Percentiles rank a stretch among this genome's conserved stretches.
These are phyloP conservation scores for Sphaerophoria rueppellii DNA, from an alignment of 2,888 invertebrate genomes.

Conservation along the genomic window DNA sequence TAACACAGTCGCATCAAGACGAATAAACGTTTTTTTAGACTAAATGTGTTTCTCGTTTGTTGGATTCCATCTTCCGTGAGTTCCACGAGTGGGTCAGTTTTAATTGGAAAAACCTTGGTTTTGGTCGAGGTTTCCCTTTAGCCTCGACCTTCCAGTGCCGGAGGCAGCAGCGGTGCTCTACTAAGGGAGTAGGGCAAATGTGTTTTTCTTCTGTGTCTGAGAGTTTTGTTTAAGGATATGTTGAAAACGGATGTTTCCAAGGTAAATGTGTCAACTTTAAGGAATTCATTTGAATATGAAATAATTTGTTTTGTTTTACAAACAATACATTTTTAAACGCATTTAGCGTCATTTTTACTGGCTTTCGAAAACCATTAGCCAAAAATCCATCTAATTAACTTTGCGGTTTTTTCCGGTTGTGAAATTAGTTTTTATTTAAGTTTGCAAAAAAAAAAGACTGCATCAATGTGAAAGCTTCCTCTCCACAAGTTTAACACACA, in stretches of 20 bases:
- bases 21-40: constrained; percentile 22
- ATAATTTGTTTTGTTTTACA: too few species aligned
- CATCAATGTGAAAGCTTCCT: constrained; percentile 17
- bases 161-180: too few species aligned
- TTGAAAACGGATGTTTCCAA: too few species aligned
- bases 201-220: too few species aligned
- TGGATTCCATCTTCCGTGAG: too few species aligned
- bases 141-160: too few species aligned
- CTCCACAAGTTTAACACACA: background rate
- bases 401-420: constrained; percentile 13
- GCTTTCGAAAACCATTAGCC: background rate
- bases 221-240: too few species aligned
- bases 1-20: constrained; percentile 20
- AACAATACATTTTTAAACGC: too few species aligned
- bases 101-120: background rate
- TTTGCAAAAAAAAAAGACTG: background rate
- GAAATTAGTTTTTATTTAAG: constrained; percentile 24
- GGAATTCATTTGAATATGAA: too few species aligned
- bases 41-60: background rate
- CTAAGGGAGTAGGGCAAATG: too few species aligned
- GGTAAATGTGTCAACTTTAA: too few species aligned
- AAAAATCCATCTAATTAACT: constrained; percentile 18
- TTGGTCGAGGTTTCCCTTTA: background rate
- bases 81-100: background rate
- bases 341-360: too few species aligned